Evolutionary conservation across 1,140 invertebrate genomes (phyloP).

Genomic region (Periplaneta americana): DNA sequence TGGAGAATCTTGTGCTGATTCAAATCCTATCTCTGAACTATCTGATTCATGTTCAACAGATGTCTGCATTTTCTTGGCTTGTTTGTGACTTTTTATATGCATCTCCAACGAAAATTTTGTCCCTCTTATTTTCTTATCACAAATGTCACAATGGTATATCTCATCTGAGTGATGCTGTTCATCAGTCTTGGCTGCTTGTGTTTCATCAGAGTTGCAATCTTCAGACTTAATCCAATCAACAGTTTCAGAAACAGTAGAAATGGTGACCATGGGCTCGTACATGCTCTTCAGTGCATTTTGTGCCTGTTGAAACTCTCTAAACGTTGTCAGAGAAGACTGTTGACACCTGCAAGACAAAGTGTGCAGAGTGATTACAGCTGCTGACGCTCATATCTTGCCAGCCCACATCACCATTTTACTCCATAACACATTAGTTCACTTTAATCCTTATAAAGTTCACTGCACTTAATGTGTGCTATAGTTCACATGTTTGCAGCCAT

Average conservation of each 20-base stretch:
- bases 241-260: neutral
- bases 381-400: neutral
- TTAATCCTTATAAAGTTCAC: neutral
- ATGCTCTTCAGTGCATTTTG: neutral
- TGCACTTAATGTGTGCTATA: neutral
- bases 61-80: neutral
- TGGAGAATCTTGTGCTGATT: neutral
- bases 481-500: neutral
- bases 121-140: neutral
- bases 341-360: slow-evolving; percentile 11
- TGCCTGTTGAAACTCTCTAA: slow-evolving; percentile 1
- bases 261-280: slow-evolving; percentile 1
- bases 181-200: neutral
- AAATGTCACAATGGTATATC: neutral
- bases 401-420: neutral
- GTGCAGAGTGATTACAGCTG: slow-evolving; percentile 6
- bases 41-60: neutral
- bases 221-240: slow-evolving; percentile 1
- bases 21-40: neutral
- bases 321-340: neutral
- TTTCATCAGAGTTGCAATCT: neutral
- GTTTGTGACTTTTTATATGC: neutral
- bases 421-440: neutral
- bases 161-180: neutral
- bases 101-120: neutral